phyloP scores from a whole-genome alignment of 2,113 vertebrate species.

The Vulpes lagopus region DNA sequence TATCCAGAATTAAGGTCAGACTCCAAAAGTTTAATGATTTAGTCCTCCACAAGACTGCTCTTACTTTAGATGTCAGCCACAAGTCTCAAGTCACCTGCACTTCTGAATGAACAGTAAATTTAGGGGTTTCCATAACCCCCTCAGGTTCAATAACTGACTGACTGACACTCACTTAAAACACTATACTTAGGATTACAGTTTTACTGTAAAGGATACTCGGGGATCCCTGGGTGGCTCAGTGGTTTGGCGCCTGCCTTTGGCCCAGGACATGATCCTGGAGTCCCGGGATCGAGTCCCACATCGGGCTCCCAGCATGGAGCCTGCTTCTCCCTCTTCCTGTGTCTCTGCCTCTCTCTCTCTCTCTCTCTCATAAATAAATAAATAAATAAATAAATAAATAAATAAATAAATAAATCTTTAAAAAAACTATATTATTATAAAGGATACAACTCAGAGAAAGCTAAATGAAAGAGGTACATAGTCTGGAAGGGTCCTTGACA shows the following conservation, averaged over 20 bases:
- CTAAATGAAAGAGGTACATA: neutral
- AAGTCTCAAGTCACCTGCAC: neutral
- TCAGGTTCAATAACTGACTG: neutral
- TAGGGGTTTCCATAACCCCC: neutral
- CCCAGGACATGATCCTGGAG: too few relatives aligned
- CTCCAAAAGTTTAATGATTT: neutral
- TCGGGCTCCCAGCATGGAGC: too few relatives aligned
- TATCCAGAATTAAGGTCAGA: neutral
- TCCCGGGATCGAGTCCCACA: too few relatives aligned
- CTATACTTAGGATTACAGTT: neutral
- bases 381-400: too few relatives aligned
- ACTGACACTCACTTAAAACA: neutral
- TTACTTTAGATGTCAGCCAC: neutral
- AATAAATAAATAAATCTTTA: too few relatives aligned
- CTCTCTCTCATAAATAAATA: too few relatives aligned
- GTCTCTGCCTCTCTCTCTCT: too few relatives aligned
- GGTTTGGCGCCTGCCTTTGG: too few relatives aligned
- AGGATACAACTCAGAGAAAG: neutral
- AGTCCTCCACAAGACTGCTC: neutral
- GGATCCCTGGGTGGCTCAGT: too few relatives aligned
- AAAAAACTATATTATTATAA: neutral
- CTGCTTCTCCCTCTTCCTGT: too few relatives aligned
- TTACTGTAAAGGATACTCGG: neutral
- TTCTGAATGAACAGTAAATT: neutral
- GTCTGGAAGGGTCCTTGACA: neutral